A percentile compares a stretch with the other conserved stretches of the same genome.
Conservation (phyloP, 2,888 invertebrate genomes). For the Limenitis camilla region DNA sequence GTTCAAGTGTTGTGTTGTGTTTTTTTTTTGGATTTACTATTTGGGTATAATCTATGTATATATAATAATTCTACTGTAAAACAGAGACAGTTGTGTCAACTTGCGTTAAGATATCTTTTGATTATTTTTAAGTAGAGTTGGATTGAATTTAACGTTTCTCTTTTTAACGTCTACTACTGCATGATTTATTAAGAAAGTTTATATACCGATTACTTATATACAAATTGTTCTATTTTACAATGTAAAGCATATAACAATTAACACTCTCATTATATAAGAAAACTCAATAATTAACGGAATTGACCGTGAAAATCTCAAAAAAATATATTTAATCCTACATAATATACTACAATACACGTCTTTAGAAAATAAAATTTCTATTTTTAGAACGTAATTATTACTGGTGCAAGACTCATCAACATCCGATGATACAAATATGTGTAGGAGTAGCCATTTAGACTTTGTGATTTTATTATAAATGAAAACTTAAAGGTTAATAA, state of each 20-base stretch:
- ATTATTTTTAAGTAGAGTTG: background rate
- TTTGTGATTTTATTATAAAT: slow-evolving; percentile 1
- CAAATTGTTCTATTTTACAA: background rate
- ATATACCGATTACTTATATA: background rate
- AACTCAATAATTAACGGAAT: no score
- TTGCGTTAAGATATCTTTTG: background rate
- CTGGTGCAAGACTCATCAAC: slow-evolving; percentile 8
- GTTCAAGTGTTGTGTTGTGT: slow-evolving; percentile 9
- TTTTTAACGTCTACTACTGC: background rate
- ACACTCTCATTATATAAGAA: no score
- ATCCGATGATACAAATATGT: slow-evolving; percentile 9
- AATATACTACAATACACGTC: no score
- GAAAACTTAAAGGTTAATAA: no score
- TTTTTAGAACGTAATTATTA: slow-evolving; percentile 8
- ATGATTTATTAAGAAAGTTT: background rate
- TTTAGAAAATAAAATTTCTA: no score
- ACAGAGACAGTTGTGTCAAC: background rate
- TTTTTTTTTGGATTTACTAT: slow-evolving; percentile 2
- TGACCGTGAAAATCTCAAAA: no score
- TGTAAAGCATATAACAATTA: background rate
- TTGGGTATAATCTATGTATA: background rate
- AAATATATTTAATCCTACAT: no score
- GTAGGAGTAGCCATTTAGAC: slow-evolving; percentile 7
- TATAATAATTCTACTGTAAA: slow-evolving; percentile 4
- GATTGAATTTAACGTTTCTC: no score